Base-by-base conservation (phyloP, 1,140 invertebrate genomes). In the Brachionus rotundiformis region DNA sequence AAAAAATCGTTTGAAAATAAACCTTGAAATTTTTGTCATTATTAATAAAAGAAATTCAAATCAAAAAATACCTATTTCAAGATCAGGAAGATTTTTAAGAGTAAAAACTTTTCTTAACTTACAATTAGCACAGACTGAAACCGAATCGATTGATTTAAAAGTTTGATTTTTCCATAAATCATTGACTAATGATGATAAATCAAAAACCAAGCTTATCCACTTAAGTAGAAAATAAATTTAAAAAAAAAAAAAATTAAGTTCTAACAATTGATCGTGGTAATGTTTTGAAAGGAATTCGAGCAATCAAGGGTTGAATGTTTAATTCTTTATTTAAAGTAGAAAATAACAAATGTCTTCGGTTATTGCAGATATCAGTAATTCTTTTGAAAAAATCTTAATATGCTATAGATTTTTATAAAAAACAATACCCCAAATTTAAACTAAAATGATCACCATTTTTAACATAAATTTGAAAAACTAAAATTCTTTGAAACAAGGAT, bases 161-260 rank as follows among this genome's bases (percentile, higher is more conserved):
- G 86, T 87, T 81, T 87, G 85, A 13, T 84, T 84, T 31, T 83
- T 82, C 86, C 87, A 87, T 3, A 83, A 85, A 10, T 87, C 86
- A 7, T 84, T 84, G 10, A 88, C 85, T 65, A 87, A 54, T 11
- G 85, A 86, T 25, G 85, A 84, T 82, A 88, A 82, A 77, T 87
- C 86, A 23, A 87, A 47, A 82, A 85, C 86, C 44, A 87, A 81
- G 82, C 87, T 87, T 16, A 86, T 23, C 87, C 87, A 88, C 86
- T 88, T n/a, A n/a, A n/a, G n/a, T n/a, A n/a, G n/a, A n/a, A n/a
- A n/a, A n/a, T n/a, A n/a, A n/a, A n/a, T n/a, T n/a, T n/a, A n/a
- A 83, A 13, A 84, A 84, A 79, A 73, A 49, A 41, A 49, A 77
- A 76, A 79, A 23, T 76, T 59, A 27, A 33, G 25, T 13, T 25